Conservation (phyloP, 2,797 vertebrate genomes). For the Aulostomus chinensis region DNA sequence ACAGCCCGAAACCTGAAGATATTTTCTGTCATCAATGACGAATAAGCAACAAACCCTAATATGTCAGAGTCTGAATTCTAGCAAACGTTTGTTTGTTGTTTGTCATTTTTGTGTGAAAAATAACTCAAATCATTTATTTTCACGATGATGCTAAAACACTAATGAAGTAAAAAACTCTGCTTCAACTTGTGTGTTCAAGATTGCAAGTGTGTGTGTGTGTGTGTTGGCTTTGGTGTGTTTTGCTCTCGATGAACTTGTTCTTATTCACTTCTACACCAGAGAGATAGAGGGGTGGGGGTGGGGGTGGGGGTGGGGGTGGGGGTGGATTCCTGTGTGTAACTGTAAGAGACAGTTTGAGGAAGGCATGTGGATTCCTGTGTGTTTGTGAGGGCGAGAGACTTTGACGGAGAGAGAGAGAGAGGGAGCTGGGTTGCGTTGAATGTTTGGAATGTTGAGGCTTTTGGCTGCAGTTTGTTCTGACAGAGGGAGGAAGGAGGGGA, state of each 20-base stretch:
- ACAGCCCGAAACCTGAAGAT: too few relatives aligned
- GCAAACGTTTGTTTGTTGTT: too few relatives aligned
- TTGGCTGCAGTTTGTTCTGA: conserved; percentile 58
- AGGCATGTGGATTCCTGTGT: conserved; percentile 38
- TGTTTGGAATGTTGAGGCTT: conserved; percentile 74
- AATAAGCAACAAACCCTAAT: too few relatives aligned
- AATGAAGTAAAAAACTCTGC: too few relatives aligned
- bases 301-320: neutral
- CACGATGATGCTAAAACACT: too few relatives aligned
- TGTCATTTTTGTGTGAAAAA: too few relatives aligned
- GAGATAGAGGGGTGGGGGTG: conserved; percentile 2
- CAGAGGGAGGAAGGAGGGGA: conserved; percentile 31
- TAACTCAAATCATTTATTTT: too few relatives aligned
- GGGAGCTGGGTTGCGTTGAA: conserved; percentile 66
- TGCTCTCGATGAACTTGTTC: conserved; percentile 51
- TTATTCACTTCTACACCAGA: conserved; percentile 41
- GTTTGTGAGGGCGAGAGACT: conserved; percentile 4
- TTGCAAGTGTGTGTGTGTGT: conserved; percentile 6
- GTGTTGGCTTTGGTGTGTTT: conserved; percentile 41
- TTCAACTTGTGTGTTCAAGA: conserved; percentile 6
- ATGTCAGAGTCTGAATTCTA: too few relatives aligned
- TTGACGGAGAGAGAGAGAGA: conserved; percentile 17
- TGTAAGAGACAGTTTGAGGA: neutral
- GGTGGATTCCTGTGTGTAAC: conserved; percentile 34
- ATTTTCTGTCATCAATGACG: too few relatives aligned